Base-by-base conservation (phyloP, 2,797 vertebrate genomes). In the Champsocephalus esox region DNA sequence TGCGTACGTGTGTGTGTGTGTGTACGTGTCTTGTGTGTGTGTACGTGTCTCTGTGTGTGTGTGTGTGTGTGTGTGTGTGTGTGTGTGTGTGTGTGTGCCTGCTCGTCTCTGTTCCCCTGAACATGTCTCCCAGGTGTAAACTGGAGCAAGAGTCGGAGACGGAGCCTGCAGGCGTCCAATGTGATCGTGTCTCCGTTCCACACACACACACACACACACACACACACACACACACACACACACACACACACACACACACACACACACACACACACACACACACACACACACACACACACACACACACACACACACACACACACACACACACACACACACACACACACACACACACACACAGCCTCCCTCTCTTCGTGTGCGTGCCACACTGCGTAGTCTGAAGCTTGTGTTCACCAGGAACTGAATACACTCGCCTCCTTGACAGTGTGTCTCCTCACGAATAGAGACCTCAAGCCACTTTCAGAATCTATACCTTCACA, bases 161-260 rank as follows among this genome's bases (percentile, higher is more conserved):
- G 17, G 62, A 77, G 86, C 88, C 92, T 59, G 75, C 73, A 82
- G 92, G 89, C 91, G 76, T 86, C 79, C 57, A 45, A 85, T 77
- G 81, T 79, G 85, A 90, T 92, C 82, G 63, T 80, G 78, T 87
- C 89, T 88, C 85, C 49, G 83, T 86, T 80, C 87, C 83, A 84
- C 89, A 90, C 85, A 89, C 71, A 88, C 79, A 21, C 21, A 21
- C 21, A 21, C 21, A 21, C 21, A 21, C 21, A 21, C 21, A 21
- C 19, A 19, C 19, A 19, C 19, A 19, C 19, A 19, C 19, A 19
- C 19, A 19, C 19, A 19, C 19, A 19, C 19, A 19, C 19, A 19
- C 19, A 19, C 19, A 19, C 19, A 19, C 19, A 19, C 19, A 19
- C 19, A 19, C 19, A 19, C 19, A 19, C 19, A 19, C 19, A 19